Evolutionary conservation across 1,140 invertebrate genomes (phyloP).

Genomic region (Drosophila sucinea): DNA sequence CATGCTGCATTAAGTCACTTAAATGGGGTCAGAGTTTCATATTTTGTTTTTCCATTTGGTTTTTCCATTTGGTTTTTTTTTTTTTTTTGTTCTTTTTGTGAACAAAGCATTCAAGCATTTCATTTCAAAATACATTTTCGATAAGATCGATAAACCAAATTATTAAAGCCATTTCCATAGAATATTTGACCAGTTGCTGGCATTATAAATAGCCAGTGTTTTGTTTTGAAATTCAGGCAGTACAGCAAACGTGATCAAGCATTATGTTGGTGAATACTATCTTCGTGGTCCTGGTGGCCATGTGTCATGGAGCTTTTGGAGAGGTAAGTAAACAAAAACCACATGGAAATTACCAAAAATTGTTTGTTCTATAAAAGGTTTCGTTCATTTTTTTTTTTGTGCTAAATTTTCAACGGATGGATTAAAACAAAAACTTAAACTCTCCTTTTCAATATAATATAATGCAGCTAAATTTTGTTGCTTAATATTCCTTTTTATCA

Average conservation of each 20-base stretch:
- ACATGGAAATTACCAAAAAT: no score
- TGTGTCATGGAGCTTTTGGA: conserved; percentile 42
- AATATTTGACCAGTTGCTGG: not conserved
- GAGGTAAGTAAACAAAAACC: conserved; percentile 42
- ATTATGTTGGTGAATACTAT: conserved; percentile 51
- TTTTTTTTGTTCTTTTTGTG: not conserved
- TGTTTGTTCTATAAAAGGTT: no score
- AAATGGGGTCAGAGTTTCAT: conserved; percentile 37
- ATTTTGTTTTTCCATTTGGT: conserved; percentile 13
- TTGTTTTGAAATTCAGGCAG: conserved; percentile 18
- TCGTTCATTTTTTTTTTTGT: no score
- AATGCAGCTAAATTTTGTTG: no score
- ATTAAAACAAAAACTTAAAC: no score
- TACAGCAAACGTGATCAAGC: conserved; percentile 22
- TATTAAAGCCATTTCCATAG: conserved; percentile 7
- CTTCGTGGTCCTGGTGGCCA: conserved; percentile 46
- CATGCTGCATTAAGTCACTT: conserved; percentile 43
- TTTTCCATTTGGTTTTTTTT: conserved; percentile 1
- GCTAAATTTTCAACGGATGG: no score
- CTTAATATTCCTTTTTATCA: no score
- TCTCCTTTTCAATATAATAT: no score
- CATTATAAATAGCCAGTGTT: conserved; percentile 47
- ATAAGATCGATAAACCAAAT: conserved; percentile 50
- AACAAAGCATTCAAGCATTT: conserved; percentile 48
- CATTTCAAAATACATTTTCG: conserved; percentile 21